phyloP scores from a whole-genome alignment of 2,113 vertebrate species.

The Synodontis membranacea region DNA sequence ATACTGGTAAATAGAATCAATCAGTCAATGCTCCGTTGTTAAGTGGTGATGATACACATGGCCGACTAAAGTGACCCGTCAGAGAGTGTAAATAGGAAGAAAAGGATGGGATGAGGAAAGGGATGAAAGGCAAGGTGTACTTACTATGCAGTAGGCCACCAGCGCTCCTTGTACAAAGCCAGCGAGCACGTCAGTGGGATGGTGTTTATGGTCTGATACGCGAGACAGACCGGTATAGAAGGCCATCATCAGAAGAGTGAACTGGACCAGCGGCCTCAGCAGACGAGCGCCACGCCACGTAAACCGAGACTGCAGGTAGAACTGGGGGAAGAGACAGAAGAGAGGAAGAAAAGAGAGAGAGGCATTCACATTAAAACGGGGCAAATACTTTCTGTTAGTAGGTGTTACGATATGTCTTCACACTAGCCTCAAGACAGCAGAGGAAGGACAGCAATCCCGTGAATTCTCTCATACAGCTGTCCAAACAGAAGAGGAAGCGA shows the following conservation, averaged over 20 bases:
- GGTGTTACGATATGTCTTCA: not conserved
- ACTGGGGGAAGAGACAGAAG: slow-evolving; percentile 59
- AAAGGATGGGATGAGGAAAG: not conserved
- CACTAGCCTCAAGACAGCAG: not conserved
- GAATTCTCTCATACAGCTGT: not conserved
- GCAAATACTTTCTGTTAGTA: not conserved
- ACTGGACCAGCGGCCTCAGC: slow-evolving; percentile 72
- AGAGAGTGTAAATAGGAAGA: not conserved
- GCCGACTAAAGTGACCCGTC: not conserved
- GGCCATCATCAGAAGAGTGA: slow-evolving; percentile 73
- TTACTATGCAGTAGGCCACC: slow-evolving; percentile 81
- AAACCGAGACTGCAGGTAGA: slow-evolving; percentile 76
- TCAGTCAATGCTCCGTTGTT: not conserved
- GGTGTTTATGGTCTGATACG: slow-evolving; percentile 76
- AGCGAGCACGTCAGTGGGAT: slow-evolving; percentile 70
- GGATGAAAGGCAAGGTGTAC: slow-evolving; percentile 43
- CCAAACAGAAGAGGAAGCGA: not conserved
- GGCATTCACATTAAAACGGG: not conserved
- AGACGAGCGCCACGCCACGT: slow-evolving; percentile 73
- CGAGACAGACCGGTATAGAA: slow-evolving; percentile 76
- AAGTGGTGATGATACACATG: not conserved
- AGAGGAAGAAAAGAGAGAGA: not conserved
- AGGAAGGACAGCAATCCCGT: not conserved
- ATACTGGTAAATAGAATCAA: not conserved
- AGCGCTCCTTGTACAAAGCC: slow-evolving; percentile 76